Percentiles rank a stretch among this genome's conserved stretches.
These are phyloP conservation scores for Hyposmocoma kahamanoa DNA, from an alignment of 1,140 invertebrate species.

Conservation along the genomic window DNA sequence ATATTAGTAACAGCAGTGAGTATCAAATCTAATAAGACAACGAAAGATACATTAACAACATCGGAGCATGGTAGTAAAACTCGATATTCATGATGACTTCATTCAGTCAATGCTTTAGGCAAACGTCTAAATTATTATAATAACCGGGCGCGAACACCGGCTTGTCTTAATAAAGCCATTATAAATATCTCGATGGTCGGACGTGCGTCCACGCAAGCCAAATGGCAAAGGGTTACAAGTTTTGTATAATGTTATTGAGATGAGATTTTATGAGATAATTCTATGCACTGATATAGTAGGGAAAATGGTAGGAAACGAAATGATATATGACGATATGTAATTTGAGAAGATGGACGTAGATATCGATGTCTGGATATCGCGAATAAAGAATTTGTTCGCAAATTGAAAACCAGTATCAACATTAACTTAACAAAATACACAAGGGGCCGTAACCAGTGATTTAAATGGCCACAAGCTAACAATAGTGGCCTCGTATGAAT, in stretches of 20 bases:
- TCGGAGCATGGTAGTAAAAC: background rate
- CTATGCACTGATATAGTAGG: too few relatives aligned
- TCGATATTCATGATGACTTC: constrained; percentile 54
- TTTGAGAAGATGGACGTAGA: too few relatives aligned
- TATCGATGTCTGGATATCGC: too few relatives aligned
- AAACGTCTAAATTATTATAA: constrained; percentile 73
- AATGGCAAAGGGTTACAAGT: constrained; percentile 47
- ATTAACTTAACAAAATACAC: constrained; percentile 25
- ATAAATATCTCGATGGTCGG: constrained; percentile 61
- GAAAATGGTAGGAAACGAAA: too few relatives aligned
- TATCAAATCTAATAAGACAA: background rate
- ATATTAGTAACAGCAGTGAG: background rate
- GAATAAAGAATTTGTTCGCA: too few relatives aligned
- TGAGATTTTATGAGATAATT: too few relatives aligned
- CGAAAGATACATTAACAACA: background rate
- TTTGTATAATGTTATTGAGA: constrained; percentile 5
- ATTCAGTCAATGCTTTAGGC: constrained; percentile 62
- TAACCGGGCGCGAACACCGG: constrained; percentile 65
- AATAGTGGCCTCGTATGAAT: constrained; percentile 65
- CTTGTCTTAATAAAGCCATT: constrained; percentile 71
- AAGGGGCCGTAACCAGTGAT: constrained; percentile 44
- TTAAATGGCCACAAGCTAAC: constrained; percentile 56
- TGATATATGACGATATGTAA: too few relatives aligned
- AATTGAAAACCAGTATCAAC: constrained; percentile 10
- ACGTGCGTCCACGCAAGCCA: constrained; percentile 38